Percentiles rank a stretch among this genome's conserved stretches.
phyloP scores from a whole-genome alignment of 2,113 vertebrate genomes.

The Nycticebus coucang region DNA sequence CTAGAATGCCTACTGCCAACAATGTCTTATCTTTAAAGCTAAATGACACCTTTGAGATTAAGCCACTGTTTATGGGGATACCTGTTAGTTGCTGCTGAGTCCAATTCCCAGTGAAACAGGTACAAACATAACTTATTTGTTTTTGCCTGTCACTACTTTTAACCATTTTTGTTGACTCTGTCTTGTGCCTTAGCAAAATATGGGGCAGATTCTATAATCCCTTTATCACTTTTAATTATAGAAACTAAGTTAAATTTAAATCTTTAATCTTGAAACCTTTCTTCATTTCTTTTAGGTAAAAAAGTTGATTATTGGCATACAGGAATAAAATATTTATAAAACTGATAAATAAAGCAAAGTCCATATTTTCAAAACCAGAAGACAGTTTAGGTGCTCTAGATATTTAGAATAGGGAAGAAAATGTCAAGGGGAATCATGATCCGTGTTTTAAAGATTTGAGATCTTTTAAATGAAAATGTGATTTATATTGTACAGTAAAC shows the following conservation, averaged over 20 bases:
- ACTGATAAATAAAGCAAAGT: neutral
- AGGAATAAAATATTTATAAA: neutral
- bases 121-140: neutral
- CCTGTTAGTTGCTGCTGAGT: neutral
- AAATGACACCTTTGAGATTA: neutral
- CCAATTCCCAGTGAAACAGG: neutral
- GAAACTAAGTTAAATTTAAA: neutral
- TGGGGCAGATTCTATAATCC: neutral
- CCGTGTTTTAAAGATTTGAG: neutral
- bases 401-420: neutral
- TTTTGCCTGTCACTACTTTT: neutral
- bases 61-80: neutral
- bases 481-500: neutral
- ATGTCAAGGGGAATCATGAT: neutral
- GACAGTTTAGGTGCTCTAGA: neutral
- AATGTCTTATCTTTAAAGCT: neutral
- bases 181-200: neutral
- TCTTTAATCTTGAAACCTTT: neutral
- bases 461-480: neutral
- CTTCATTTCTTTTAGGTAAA: neutral
- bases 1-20: neutral
- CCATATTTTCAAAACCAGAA: neutral
- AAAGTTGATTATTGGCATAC: neutral
- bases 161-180: neutral
- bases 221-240: neutral